Base-by-base conservation (phyloP, 2,888 invertebrate species). In the Scaptomyza tumidula region DNA sequence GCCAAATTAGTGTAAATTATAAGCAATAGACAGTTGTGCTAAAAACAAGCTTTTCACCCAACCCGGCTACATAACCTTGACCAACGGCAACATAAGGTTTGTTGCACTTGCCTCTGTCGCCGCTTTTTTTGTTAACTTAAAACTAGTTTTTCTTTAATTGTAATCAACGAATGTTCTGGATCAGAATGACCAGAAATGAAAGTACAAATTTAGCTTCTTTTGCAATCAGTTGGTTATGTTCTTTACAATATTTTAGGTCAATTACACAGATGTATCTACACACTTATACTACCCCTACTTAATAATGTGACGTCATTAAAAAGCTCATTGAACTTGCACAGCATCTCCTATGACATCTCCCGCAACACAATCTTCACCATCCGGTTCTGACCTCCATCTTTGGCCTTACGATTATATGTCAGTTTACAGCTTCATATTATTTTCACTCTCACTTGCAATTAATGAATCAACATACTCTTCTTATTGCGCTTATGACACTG, bases 281-380 rank as follows among this genome's bases (percentile, higher is more conserved):
- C 24, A 39, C 19, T 33, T 39, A 39, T 11, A 33, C 10, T 9
- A 6, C 11, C 13, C 10, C 4, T 31, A 29, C n/a, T 46, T 35
- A 60, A 50, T 13, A 9, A 39, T 24, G 45, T 64, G 73, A 77
- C 69, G 68, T 73, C 57, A 75, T 69, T 4, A 53, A 41, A 41
- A 45, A 66, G 66, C 75, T n/a, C 60, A 63, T 58, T 74, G 70
- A 78, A 74, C 76, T 76, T 74, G 52, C 48, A 29, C 9, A 49
- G 46, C 14, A 27, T n/a, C 19, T 57, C 27, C 37, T 44, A 13
- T 43, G 56, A 49, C 46, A 37, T 54, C 35, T 14, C n/a, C 44
- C 24, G 6, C 24, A 62, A 16, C 13, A n/a, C 19, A 39, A 57
- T 41, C 55, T 35, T 56, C 61, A 60, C 56, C 16, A 66, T 59